These are phyloP conservation scores for Drosophila prosaltans DNA, from an alignment of 1,140 invertebrate genomes.

Conservation along the genomic window DNA sequence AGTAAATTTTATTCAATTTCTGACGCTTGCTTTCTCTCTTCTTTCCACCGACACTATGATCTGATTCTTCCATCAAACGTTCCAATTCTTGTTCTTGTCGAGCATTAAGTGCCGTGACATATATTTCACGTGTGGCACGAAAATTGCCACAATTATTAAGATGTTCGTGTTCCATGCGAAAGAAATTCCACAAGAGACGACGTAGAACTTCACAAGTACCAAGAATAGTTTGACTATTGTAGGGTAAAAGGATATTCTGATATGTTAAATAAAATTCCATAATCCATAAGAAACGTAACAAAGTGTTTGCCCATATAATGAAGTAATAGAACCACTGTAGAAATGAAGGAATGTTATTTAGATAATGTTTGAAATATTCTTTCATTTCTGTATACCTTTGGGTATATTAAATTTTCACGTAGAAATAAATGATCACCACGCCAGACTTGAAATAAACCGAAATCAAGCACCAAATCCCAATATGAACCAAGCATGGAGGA, in stretches of 20 bases:
- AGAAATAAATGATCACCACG: conserved; percentile 91
- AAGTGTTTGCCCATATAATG: conserved; percentile 97
- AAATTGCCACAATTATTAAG: conserved; percentile 63
- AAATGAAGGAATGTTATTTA: not conserved
- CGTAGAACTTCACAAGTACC: conserved; percentile 46
- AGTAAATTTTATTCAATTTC: conserved; percentile 35
- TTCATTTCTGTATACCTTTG: conserved; percentile 55
- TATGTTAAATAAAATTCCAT: conserved; percentile 92
- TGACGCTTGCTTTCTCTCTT: not conserved
- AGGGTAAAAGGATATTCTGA: conserved; percentile 22
- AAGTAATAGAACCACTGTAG: conserved; percentile 94
- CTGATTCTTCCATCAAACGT: conserved; percentile 33
- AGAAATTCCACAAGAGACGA: conserved; percentile 69
- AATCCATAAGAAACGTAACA: conserved; percentile 96
- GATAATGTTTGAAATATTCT: not conserved
- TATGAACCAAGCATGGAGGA: conserved; percentile 91
- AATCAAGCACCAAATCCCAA: conserved; percentile 98
- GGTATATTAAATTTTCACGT: conserved; percentile 89
- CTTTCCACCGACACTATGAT: not conserved
- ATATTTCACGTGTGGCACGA: conserved; percentile 58
- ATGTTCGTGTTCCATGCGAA: conserved; percentile 67
- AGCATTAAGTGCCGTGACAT: conserved; percentile 23
- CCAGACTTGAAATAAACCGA: conserved; percentile 95
- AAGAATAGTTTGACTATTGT: conserved; percentile 34
- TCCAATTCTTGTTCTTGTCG: conserved; percentile 31